phyloP scores from a whole-genome alignment of 2,797 vertebrate genomes.

The Pelodytes ibericus region DNA sequence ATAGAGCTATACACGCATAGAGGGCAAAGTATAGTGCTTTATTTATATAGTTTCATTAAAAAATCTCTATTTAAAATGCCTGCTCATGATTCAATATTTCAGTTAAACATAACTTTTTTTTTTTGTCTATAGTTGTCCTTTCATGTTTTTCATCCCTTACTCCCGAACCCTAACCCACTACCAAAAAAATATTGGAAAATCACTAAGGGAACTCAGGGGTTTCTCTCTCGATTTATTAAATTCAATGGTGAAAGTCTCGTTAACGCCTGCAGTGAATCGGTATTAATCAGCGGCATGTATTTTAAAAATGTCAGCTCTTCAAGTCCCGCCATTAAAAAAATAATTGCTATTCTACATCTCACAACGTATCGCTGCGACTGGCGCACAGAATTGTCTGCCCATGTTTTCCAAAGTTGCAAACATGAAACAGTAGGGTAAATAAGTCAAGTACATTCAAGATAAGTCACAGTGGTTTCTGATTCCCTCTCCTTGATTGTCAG shows the following conservation, averaged over 20 bases:
- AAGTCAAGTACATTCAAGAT: no score
- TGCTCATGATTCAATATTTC: no score
- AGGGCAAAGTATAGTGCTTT: no score
- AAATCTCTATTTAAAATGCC: no score
- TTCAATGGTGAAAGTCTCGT: constrained; percentile 46
- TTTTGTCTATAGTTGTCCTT: constrained; percentile 3
- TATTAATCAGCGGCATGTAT: constrained; percentile 30
- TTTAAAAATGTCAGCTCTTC: constrained; percentile 11
- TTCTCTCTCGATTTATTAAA: constrained; percentile 50
- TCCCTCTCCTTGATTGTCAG: no score
- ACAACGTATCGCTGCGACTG: background rate
- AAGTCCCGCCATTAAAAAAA: background rate
- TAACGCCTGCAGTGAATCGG: constrained; percentile 22
- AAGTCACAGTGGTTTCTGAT: no score
- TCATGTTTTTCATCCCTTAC: constrained; percentile 10
- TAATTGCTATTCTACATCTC: background rate
- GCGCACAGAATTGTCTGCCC: background rate
- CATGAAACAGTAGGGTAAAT: no score
- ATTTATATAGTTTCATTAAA: no score
- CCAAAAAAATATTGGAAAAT: constrained; percentile 41
- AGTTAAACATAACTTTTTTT: no score
- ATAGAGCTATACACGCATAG: no score
- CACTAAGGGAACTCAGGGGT: constrained; percentile 27
- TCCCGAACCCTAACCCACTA: background rate
- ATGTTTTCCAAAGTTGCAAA: background rate